phyloP scores from a whole-genome alignment of 2,888 invertebrate species.

The Apamea anceps region DNA sequence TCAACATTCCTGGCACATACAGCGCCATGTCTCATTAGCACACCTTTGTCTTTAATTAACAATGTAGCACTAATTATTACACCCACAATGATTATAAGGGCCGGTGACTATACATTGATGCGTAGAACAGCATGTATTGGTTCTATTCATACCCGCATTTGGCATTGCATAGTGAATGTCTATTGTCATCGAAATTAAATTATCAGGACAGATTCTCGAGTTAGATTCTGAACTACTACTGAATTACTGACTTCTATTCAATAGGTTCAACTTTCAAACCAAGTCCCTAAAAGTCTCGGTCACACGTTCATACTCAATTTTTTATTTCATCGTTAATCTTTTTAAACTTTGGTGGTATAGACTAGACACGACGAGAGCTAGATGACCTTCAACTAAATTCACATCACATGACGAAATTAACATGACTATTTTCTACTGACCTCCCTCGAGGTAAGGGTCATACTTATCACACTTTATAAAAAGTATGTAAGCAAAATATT shows the following conservation, averaged over 20 bases:
- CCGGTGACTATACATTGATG: conserved; percentile 23
- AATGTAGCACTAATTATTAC: conserved; percentile 66
- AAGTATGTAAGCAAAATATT: not conserved
- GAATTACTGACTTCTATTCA: not conserved
- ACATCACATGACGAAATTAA: not conserved
- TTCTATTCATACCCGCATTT: conserved; percentile 29
- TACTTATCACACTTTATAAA: too few relatives aligned
- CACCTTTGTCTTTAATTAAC: conserved; percentile 79
- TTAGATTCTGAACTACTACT: too few relatives aligned
- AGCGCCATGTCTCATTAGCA: conserved; percentile 73
- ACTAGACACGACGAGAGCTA: not conserved
- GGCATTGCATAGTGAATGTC: conserved; percentile 13
- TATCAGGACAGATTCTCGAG: not conserved
- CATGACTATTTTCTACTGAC: not conserved
- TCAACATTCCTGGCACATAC: conserved; percentile 80
- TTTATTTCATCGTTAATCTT: not conserved
- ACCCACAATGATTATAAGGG: conserved; percentile 54
- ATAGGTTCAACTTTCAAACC: not conserved
- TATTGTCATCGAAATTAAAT: conserved; percentile 33
- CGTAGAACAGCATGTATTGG: not conserved
- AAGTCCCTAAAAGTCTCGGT: too few relatives aligned
- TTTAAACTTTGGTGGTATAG: not conserved
- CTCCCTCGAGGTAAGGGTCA: too few relatives aligned
- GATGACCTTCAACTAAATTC: not conserved
- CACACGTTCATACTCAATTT: not conserved